Base-by-base conservation (phyloP, 2,888 invertebrate genomes). In the Lordiphosa fenestrarum region DNA sequence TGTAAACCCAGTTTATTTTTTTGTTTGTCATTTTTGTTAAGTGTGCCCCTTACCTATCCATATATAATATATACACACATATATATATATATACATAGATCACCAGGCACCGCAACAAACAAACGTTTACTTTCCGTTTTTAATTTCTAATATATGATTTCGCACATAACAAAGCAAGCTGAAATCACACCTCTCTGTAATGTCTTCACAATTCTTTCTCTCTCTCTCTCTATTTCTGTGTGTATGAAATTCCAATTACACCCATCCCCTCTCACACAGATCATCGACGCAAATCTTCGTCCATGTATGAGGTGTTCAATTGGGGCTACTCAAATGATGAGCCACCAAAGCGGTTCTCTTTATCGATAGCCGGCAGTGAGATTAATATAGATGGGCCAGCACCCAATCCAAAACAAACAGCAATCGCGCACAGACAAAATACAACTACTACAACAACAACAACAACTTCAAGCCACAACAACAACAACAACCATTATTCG, bases 241-340 rank as follows among this genome's bases (percentile, higher is more conserved):
- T 42, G 12, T 52, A 41, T 35, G 19, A 41, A 41, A 15, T 13
- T 13, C 12, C 19, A 35, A 35, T 33, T 44, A 41, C 19, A 36
- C 47, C 40, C 40, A 54, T 44, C 50, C 33, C 42, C 48, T 52
- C 38, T 49, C 51, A 61, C 65, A 72, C 82, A 87, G 88, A 88
- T 88, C 88, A 88, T 85, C 89, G 89, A 71, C 91, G 91, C 91
- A 92, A 92, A 90, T 92, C 93, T 89, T 91, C 93, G 89, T 93
- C 93, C 88, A 93, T 93, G 92, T 93, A 93, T 90, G 93, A 93
- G 91, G 93, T 93, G 86, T 93, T 93, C 90, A 92, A 93, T 91
- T 93, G 93, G 93, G 92, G 89, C 73, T 87, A 87, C 76, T 86
- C 87, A 72, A 89, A 89, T 82, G 89, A 90, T 82, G 89, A 89